Percentiles rank a stretch among this genome's conserved stretches.
Conservation (phyloP, 1,140 invertebrate species). For the Lepidurus arcticus region DNA sequence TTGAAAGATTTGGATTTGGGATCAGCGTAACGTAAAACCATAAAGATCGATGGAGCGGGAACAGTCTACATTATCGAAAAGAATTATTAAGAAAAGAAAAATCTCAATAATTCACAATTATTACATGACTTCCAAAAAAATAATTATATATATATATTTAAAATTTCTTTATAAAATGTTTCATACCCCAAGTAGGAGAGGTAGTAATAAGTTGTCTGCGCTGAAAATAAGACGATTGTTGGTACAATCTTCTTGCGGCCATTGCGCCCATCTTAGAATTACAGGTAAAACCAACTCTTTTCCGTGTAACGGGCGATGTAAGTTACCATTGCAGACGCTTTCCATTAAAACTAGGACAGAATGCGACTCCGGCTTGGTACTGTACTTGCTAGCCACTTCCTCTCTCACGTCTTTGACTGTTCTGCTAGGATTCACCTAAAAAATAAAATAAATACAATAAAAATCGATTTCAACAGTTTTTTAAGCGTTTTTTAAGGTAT, state of each 20-base stretch:
- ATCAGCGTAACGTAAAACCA: slow-evolving; percentile 73
- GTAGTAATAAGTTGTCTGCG: slow-evolving; percentile 16
- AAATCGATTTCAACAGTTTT: neutral
- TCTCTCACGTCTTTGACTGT: slow-evolving; percentile 62
- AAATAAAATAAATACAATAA: neutral
- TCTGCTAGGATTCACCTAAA: slow-evolving; percentile 66
- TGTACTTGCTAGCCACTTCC: slow-evolving; percentile 55
- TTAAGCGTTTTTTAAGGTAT: neutral
- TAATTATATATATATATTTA: neutral
- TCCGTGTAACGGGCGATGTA: slow-evolving; percentile 70
- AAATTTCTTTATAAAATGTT: neutral
- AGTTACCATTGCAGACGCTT: slow-evolving; percentile 61
- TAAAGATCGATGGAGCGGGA: slow-evolving; percentile 54
- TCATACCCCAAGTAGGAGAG: neutral
- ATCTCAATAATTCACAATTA: neutral
- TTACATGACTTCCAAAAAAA: neutral
- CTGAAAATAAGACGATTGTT: slow-evolving; percentile 70
- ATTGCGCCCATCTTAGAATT: slow-evolving; percentile 70
- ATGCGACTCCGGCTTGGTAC: slow-evolving; percentile 52
- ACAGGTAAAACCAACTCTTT: slow-evolving; percentile 65
- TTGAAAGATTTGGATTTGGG: slow-evolving; percentile 68
- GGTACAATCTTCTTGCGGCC: slow-evolving; percentile 72
- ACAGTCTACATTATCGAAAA: slow-evolving; percentile 45
- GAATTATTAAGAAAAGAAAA: slow-evolving; percentile 27
- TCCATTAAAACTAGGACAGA: slow-evolving; percentile 57